Evolutionary conservation across 2,888 invertebrate species (phyloP), one percentile per base, ranked within the genome.

Genomic region (Ennomos fuscantarius): DNA sequence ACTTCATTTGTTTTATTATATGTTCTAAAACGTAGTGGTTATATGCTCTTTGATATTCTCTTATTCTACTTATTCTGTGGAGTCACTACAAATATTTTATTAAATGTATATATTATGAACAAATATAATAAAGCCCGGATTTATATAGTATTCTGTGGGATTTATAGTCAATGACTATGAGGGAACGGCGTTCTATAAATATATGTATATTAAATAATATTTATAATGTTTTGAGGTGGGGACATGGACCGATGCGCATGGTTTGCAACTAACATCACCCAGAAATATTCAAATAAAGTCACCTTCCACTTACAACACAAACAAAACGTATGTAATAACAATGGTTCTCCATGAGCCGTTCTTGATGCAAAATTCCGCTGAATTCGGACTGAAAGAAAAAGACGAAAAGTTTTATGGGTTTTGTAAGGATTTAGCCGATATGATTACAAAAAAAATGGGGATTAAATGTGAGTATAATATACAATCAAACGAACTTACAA

Each of bases 331-430:
- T 75, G 94, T 97, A 60, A 95, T 98, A n/a, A 96, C 97, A 10
- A 96, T 97, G 1, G 94, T 97, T 60, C 91, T 97, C 76, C 97
- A 97, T 84, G 97, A 97, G 73, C 98, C 98, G 0, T 98, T 97
- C 77, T 95, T 98, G 73, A 97, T 97, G 96, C 84, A 94, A 68
- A 95, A 94, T 73, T 93, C 93, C 59, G 93, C 65, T 0, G 84
- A 84, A 1, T 95, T 95, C 57, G 94, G 94, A 40, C 93, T 93
- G 8, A 96, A 96, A 48, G 97, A 97, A 8, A 96, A 96, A 51
- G 97, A 97, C 76, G 96, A 97, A 63, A 94, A 95, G 42, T 97
- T 95, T 77, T 96, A 97, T 77, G 99, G 99, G 48, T 99, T 97
- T 82, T 98, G 97, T 87, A 97, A 98, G 79, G 99, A 99, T 81